Conservation (phyloP, 2,113 vertebrate genomes). For the Varanus komodoensis region DNA sequence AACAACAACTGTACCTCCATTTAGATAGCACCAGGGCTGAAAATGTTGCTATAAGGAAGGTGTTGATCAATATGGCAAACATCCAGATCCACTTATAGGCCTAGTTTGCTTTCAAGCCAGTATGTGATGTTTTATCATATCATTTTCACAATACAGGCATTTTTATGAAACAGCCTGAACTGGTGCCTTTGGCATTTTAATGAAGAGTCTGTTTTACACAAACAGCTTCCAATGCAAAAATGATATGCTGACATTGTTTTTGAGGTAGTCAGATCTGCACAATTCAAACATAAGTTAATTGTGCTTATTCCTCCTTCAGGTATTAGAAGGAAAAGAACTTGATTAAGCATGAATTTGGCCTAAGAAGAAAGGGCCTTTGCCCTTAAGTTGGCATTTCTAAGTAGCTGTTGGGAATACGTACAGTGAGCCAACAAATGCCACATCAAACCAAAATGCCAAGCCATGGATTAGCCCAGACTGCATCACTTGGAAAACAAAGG, state of each 20-base stretch:
- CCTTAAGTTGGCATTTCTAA: neutral
- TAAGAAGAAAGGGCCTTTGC: neutral
- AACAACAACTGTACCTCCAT: too few species aligned
- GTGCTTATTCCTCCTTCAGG: neutral
- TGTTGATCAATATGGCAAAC: neutral
- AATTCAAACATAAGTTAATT: neutral
- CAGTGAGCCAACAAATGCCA: constrained; percentile 84
- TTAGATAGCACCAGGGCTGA: neutral
- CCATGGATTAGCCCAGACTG: constrained; percentile 84
- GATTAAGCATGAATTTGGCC: neutral
- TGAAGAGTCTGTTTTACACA: neutral
- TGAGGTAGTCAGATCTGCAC: neutral
- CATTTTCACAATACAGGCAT: neutral
- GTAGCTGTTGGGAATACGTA: constrained; percentile 50
- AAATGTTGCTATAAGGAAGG: neutral
- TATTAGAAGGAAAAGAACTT: neutral
- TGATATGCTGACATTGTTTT: neutral
- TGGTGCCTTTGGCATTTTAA: neutral
- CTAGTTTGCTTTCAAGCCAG: neutral
- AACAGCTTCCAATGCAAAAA: neutral
- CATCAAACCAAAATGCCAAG: constrained; percentile 85
- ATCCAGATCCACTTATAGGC: neutral
- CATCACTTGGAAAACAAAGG: constrained; percentile 81
- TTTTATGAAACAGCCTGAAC: neutral
- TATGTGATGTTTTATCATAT: neutral